These are phyloP conservation scores for Thinocorus orbignyianus DNA, from an alignment of 2,113 vertebrate genomes.

Conservation along the genomic window DNA sequence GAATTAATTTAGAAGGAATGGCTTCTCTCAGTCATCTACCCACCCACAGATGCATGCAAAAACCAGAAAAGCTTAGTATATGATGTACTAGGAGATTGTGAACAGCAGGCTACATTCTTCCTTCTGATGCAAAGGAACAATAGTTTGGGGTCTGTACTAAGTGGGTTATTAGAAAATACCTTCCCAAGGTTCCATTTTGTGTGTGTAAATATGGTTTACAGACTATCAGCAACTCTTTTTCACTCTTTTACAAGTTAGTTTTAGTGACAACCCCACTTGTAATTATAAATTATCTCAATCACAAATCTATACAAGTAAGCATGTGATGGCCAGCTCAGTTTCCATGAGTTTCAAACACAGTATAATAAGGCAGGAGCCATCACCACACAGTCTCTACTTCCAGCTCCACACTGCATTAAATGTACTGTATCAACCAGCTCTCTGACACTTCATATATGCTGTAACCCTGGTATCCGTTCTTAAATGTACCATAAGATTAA, in stretches of 20 bases:
- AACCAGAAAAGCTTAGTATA: not conserved
- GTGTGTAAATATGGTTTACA: not conserved
- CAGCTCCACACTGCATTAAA: not conserved
- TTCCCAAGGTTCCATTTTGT: not conserved
- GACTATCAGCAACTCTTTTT: not conserved
- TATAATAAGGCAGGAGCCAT: not conserved
- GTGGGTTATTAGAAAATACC: not conserved
- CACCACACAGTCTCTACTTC: not conserved
- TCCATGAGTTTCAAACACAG: not conserved
- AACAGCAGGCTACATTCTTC: not conserved
- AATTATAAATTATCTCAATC: not conserved
- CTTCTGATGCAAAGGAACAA: not conserved
- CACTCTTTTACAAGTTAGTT: not conserved
- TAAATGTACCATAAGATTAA: not conserved
- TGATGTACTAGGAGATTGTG: not conserved
- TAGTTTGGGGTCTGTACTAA: not conserved
- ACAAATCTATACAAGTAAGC: not conserved
- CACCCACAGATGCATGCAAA: not conserved
- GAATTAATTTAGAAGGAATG: constrained; percentile 32
- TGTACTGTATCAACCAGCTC: not conserved
- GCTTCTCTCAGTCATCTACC: not conserved
- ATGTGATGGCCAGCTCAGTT: not conserved
- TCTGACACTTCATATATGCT: not conserved
- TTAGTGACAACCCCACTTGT: not conserved
- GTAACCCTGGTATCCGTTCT: not conserved